Base-by-base conservation (phyloP, 2,888 invertebrate species). In the Oxycera nigricornis region DNA sequence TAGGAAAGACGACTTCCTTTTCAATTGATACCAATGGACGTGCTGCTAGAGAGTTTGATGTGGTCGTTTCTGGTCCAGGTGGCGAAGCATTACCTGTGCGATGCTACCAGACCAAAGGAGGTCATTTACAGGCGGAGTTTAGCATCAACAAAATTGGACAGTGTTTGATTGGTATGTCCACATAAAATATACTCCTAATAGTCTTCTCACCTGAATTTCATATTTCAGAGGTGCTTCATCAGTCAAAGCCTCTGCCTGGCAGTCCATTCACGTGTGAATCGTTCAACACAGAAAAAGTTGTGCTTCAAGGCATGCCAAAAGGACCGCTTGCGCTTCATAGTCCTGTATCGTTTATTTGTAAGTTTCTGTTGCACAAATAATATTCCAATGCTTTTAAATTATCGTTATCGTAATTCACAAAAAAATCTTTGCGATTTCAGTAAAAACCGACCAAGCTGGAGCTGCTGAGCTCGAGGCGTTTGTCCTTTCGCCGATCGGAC, bases 101-200 rank as follows among this genome's bases (percentile, higher is more conserved):
- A 74, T 97, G 98, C 82, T 97, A 97, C 84, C 96, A 96, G 83
- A 98, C 98, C 76, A 95, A 97, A 81, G 96, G 97, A 76, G 98
- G 98, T 1, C 92, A 96, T 81, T 88, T 97, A 73, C 92, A 96
- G 83, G 98, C 98, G 0, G 98, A 99, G 85, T 99, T 94, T 85
- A 93, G 92, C 17, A 91, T 94, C 31, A 91, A 91, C 75, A 92
- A 92, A 81, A 90, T 93, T 26, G 92, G 92, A 61, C 89, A 90
- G 78, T 90, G 90, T 79, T 87, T 89, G 59, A 89, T 90, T 79
- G 90, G 92, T 92, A 79, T 84, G 70, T n/a, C n/a, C n/a, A n/a
- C n/a, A 50, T 52, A 6, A 30, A 28, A 6, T 35, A 30, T 31
- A 22, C 52, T 67, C 73, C n/a, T 41, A 65, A 30, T 67, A 7